These are phyloP conservation scores for Takifugu rubripes DNA, from an alignment of 2,797 vertebrate genomes.

Conservation along the genomic window DNA sequence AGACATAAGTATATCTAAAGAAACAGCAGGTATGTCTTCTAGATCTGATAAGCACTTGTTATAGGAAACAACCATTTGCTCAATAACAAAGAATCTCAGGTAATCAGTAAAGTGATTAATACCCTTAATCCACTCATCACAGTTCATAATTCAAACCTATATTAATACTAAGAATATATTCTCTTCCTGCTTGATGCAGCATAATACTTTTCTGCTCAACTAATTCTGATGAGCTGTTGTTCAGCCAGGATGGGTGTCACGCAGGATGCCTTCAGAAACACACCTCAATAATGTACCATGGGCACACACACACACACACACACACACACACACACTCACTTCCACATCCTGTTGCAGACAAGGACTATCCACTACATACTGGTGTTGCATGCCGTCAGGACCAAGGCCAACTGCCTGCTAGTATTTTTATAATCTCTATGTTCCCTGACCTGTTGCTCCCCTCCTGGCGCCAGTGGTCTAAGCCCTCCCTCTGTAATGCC, in stretches of 20 bases:
- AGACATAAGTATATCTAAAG: neutral
- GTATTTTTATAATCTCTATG: conserved; percentile 85
- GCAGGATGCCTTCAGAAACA: too few species aligned
- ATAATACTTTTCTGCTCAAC: neutral
- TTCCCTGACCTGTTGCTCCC: conserved; percentile 81
- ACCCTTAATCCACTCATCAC: neutral
- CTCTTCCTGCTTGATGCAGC: too few species aligned
- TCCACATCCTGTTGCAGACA: conserved; percentile 54
- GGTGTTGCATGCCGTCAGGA: conserved; percentile 49
- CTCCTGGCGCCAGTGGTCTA: conserved; percentile 82
- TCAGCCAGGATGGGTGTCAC: too few species aligned
- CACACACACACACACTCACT: conserved; percentile 18
- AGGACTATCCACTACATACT: conserved; percentile 48
- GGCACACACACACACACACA: conserved; percentile 25
- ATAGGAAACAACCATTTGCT: neutral
- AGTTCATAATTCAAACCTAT: too few species aligned
- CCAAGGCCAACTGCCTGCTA: conserved; percentile 77
- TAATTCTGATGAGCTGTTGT: too few species aligned
- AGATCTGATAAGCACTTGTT: neutral
- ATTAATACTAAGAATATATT: too few species aligned
- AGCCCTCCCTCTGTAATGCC: conserved; percentile 60
- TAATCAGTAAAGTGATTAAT: neutral
- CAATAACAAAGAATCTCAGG: neutral
- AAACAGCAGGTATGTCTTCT: neutral
- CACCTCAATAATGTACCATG: neutral